Evolutionary conservation across 2,113 vertebrate species (phyloP), one percentile per base, ranked within the genome.

Genomic region (Zingel zingel): DNA sequence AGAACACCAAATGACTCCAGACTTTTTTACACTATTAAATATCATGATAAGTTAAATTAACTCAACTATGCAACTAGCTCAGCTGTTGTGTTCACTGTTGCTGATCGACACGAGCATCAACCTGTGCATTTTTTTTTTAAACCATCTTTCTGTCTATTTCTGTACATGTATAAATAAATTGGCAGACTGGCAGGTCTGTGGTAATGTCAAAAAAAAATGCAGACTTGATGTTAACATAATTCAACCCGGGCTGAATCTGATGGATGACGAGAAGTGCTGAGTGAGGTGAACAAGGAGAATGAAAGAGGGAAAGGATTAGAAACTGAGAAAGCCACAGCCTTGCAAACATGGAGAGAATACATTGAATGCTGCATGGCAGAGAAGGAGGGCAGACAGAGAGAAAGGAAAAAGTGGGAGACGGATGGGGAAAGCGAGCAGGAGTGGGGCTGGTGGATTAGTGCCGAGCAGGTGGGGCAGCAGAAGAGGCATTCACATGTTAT

Each of bases 401-500:
- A 39, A 48, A 54, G 21, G 39, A 21, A 57, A 64, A 27, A 3
- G 13, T 30, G n/a, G 2, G 36, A 48, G 3, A 43, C 9, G 19
- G 51, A 45, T 43, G 30, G 16, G 23, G 50, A 19, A 47, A 9
- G 48, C 36, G 33, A 36, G 54, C 21, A 47, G 72, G 59, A 73
- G 53, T 13, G 23, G 50, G 21, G 45, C 15, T 33, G 64, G 58
- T 62, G 69, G 81, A 81, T 77, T 68, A 82, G 66, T 73, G 78
- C 63, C 63, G 81, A 89, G 79, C 80, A 90, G 76, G 75, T 71
- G 81, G 83, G 86, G 81, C 75, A 33, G 75, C 3, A 10, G 79
- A 82, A 78, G 87, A 86, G 74, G 90, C 82, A 92, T 93, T 92
- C 89, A 92, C 93, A 92, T 92, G 86, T 93, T 89, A 94, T 93